These are phyloP conservation scores for Stenopsyche tienmushanensis DNA, from an alignment of 1,140 invertebrate genomes.

Conservation along the genomic window DNA sequence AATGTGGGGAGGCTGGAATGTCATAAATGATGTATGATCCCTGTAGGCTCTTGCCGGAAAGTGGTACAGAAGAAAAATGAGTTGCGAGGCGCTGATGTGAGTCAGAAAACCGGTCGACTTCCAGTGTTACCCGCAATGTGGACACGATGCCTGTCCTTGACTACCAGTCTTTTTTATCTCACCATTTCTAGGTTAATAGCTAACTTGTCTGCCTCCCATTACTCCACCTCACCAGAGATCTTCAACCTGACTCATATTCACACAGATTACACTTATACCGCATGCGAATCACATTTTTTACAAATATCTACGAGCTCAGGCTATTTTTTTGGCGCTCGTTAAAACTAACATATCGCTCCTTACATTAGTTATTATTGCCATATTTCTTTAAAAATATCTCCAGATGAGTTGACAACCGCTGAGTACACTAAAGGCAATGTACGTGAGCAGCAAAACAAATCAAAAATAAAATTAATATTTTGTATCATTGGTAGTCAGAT, in stretches of 20 bases:
- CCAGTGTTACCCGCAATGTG: conserved; percentile 18
- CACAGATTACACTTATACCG: background rate
- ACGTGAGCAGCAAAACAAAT: no score
- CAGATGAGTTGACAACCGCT: no score
- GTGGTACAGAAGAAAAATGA: background rate
- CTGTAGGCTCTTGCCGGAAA: background rate
- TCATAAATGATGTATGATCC: background rate
- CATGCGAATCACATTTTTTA: no score
- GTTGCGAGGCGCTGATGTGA: background rate
- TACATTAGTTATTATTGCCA: no score
- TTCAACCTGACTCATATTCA: background rate
- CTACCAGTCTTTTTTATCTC: conserved; percentile 22
- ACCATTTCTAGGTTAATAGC: conserved; percentile 21
- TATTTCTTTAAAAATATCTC: no score
- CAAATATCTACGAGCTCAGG: no score
- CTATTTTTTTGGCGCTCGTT: no score
- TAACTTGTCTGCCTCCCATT: conserved; percentile 5
- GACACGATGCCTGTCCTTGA: conserved; percentile 19
- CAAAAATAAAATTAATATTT: no score
- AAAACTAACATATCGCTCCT: no score
- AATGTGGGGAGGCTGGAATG: no score
- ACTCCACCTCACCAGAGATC: background rate
- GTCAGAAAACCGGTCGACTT: conserved; percentile 13
- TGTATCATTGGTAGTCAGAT: no score
- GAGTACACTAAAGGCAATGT: no score